Conservation (phyloP, 2,888 invertebrate species). For the Amphiduros pacificus region DNA sequence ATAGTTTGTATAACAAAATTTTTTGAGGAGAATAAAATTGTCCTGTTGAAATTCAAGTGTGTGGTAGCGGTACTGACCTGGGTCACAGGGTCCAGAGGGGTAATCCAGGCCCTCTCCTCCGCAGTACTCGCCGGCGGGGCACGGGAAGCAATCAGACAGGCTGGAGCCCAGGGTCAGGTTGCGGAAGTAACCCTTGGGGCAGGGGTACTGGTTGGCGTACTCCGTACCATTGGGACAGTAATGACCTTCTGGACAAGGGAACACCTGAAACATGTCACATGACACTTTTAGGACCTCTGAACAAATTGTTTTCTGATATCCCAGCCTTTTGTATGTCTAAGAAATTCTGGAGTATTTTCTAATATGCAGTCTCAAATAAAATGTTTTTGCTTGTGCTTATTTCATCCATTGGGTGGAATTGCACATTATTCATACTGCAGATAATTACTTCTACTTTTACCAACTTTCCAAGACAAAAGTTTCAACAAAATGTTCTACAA, state of each 20-base stretch:
- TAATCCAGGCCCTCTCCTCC: slow-evolving; percentile 39
- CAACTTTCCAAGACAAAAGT: too few species aligned
- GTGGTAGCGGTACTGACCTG: slow-evolving; percentile 34
- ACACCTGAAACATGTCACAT: slow-evolving; percentile 19
- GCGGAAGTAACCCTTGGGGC: slow-evolving; percentile 47
- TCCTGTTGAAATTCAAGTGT: background rate
- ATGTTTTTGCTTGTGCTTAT: too few species aligned
- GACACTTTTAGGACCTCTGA: too few species aligned
- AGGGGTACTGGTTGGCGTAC: slow-evolving; percentile 40
- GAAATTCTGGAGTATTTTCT: too few species aligned
- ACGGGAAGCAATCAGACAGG: slow-evolving; percentile 44
- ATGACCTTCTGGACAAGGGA: slow-evolving; percentile 47
- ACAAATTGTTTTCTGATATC: too few species aligned
- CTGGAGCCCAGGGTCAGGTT: slow-evolving; percentile 38
- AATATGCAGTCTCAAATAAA: too few species aligned
- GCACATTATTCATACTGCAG: too few species aligned
- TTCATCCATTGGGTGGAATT: too few species aligned
- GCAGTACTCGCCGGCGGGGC: slow-evolving; percentile 51
- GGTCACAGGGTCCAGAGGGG: slow-evolving; percentile 44
- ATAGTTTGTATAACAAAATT: too few species aligned
- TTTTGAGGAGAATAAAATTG: background rate
- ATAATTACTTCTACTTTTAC: too few species aligned
- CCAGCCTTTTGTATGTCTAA: too few species aligned
- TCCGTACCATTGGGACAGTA: slow-evolving; percentile 50
- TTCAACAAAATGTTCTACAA: too few species aligned